A percentile compares a stretch with the other conserved stretches of the same genome.
phyloP scores from a whole-genome alignment of 2,888 invertebrate genomes.

The Autographa pulchrina region DNA sequence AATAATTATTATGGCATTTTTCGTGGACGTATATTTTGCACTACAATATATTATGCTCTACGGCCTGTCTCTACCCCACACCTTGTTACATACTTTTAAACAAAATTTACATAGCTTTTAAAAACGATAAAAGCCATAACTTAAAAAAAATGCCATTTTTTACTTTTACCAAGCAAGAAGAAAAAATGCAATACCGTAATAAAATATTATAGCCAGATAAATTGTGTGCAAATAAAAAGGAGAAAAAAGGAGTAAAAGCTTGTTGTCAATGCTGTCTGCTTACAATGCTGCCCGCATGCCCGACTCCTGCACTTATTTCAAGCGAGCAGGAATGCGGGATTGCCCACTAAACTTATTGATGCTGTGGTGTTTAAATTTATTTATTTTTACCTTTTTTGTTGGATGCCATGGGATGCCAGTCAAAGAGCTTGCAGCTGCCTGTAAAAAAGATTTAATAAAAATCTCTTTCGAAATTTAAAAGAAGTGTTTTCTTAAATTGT shows the following conservation, averaged over 20 bases:
- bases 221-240: slow-evolving; percentile 37
- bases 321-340: slow-evolving; percentile 47
- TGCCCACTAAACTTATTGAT: slow-evolving; percentile 36
- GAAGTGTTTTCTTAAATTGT: neutral
- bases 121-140: neutral
- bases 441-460: neutral
- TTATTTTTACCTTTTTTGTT: slow-evolving; percentile 25
- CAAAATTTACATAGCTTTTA: too few species aligned
- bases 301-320: slow-evolving; percentile 34
- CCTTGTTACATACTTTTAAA: too few species aligned
- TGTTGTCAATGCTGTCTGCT: slow-evolving; percentile 29
- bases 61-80: too few species aligned
- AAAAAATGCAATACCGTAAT: slow-evolving; percentile 17
- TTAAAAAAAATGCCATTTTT: neutral
- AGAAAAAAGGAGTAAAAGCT: slow-evolving; percentile 15
- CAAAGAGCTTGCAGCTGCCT: slow-evolving; percentile 23
- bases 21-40: too few species aligned
- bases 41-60: too few species aligned
- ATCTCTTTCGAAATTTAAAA: neutral
- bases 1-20: too few species aligned
- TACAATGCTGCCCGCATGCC: slow-evolving; percentile 52
- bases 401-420: slow-evolving; percentile 12
- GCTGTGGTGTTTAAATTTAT: slow-evolving; percentile 27
- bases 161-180: neutral
- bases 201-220: slow-evolving; percentile 22